phyloP scores from a whole-genome alignment of 2,113 vertebrate species.

The Prietella phreatophila region DNA sequence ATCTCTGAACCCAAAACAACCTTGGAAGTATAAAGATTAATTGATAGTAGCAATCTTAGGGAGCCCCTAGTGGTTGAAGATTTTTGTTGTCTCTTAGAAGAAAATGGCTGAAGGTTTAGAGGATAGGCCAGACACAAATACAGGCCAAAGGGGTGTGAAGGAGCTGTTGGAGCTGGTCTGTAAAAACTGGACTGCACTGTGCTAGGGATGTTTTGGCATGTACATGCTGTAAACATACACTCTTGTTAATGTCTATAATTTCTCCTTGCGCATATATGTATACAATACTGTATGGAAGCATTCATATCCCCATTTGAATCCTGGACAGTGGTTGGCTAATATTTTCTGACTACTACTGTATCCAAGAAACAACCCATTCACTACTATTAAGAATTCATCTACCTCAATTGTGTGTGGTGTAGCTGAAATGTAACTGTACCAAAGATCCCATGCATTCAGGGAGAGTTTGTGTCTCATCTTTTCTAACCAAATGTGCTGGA shows the following conservation, averaged over 20 bases:
- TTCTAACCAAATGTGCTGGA: conserved; percentile 78
- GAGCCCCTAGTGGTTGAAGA: conserved; percentile 65
- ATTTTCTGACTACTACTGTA: neutral
- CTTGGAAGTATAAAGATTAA: neutral
- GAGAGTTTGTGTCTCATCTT: conserved; percentile 71
- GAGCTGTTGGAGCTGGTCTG: neutral
- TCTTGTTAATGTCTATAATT: conserved; percentile 18
- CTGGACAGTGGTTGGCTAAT: conserved; percentile 8
- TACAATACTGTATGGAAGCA: conserved; percentile 29
- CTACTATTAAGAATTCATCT: conserved; percentile 72
- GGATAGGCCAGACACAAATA: conserved; percentile 21
- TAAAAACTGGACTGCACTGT: conserved; percentile 12
- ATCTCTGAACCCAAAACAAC: conserved; percentile 6
- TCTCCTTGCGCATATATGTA: conserved; percentile 11
- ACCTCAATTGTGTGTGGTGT: conserved; percentile 79
- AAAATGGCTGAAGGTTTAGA: conserved; percentile 21
- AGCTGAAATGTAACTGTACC: conserved; percentile 77
- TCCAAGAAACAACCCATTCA: conserved; percentile 26
- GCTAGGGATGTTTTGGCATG: conserved; percentile 36
- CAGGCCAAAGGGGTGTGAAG: neutral
- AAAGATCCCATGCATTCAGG: conserved; percentile 79
- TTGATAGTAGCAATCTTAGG: conserved; percentile 58
- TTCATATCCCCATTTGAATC: neutral
- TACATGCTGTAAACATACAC: conserved; percentile 30
- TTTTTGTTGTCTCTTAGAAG: conserved; percentile 7